A percentile compares a stretch with the other conserved stretches of the same genome.
These are phyloP conservation scores for Mormyrus lacerda DNA, from an alignment of 2,113 vertebrate species.

Conservation along the genomic window DNA sequence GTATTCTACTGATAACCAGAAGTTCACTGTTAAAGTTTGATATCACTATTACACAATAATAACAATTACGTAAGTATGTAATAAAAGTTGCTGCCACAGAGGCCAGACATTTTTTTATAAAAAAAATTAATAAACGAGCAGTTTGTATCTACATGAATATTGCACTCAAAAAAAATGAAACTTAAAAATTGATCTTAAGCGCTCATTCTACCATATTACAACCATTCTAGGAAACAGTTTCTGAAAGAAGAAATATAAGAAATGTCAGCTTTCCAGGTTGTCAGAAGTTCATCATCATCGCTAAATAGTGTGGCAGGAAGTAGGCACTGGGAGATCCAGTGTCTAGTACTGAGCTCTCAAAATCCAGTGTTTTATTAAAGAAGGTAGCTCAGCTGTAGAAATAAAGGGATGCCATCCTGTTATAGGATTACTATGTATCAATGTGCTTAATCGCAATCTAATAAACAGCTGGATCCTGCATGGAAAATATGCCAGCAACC, in stretches of 20 bases:
- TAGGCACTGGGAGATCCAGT: background rate
- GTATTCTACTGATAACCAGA: background rate
- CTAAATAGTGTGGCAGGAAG: background rate
- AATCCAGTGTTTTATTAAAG: background rate
- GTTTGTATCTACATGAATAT: background rate
- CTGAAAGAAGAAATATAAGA: background rate
- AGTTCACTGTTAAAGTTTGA: background rate
- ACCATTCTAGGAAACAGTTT: background rate
- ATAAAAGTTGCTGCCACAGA: background rate
- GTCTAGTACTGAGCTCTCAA: background rate
- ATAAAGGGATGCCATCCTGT: background rate
- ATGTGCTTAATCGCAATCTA: background rate
- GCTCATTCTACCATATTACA: background rate
- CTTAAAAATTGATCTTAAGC: background rate
- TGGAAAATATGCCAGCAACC: background rate
- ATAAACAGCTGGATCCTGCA: slow-evolving; percentile 8
- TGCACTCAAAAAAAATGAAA: background rate
- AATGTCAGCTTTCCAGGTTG: background rate
- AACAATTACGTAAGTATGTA: background rate
- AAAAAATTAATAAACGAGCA: background rate
- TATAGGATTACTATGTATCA: background rate
- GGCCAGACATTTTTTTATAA: background rate
- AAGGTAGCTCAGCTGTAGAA: background rate
- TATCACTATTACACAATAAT: background rate
- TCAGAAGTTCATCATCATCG: background rate